phyloP scores from a whole-genome alignment of 2,888 invertebrate genomes.

The Drosophila maculinotata region DNA sequence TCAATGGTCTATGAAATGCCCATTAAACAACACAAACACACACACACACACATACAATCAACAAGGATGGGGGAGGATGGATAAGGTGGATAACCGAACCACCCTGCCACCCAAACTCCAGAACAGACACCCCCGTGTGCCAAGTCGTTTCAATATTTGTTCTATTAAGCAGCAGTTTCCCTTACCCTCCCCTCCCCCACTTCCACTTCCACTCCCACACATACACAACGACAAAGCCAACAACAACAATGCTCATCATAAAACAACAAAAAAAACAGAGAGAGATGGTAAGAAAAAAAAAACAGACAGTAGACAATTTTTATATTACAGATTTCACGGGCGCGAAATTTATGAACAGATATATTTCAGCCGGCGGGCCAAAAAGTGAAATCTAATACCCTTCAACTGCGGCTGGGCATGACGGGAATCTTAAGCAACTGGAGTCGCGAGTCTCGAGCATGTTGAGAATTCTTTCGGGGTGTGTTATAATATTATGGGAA shows the following conservation, averaged over 20 bases:
- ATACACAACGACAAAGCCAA: constrained; percentile 7
- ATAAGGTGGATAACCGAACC: constrained; percentile 11
- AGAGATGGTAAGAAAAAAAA: constrained; percentile 29
- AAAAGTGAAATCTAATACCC: constrained; percentile 45
- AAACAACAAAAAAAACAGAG: constrained; percentile 36
- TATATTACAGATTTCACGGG: constrained; percentile 62
- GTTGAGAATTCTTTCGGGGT: no score
- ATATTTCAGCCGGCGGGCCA: constrained; percentile 66
- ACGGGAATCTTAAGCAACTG: neutral
- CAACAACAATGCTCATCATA: constrained; percentile 33
- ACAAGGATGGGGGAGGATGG: neutral
- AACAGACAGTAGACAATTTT: constrained; percentile 65
- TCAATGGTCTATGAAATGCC: constrained; percentile 80
- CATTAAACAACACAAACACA: constrained; percentile 59
- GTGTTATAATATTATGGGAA: no score
- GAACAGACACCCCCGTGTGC: constrained; percentile 29
- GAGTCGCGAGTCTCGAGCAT: neutral
- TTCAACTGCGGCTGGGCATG: constrained; percentile 13
- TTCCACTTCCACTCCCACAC: neutral
- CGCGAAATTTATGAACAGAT: constrained; percentile 71
- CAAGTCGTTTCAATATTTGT: constrained; percentile 73
- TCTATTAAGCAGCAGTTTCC: constrained; percentile 64
- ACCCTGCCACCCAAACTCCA: constrained; percentile 3
- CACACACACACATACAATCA: neutral
- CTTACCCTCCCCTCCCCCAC: neutral